phyloP scores from a whole-genome alignment of 2,113 vertebrate genomes.

The Colossoma macropomum region DNA sequence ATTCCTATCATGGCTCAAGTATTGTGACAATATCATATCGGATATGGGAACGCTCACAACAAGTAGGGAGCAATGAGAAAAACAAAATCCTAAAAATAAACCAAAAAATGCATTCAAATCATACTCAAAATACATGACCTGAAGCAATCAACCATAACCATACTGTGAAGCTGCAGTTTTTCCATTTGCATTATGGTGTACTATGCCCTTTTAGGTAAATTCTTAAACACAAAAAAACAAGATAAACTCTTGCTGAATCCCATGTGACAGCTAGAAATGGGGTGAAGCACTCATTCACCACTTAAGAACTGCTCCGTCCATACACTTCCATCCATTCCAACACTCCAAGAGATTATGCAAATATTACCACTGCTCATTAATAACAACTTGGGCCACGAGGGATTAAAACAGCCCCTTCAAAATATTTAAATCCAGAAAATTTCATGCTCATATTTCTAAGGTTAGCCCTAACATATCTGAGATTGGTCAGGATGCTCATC shows the following conservation, averaged over 20 bases:
- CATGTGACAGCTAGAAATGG: neutral
- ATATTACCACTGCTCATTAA: conserved; percentile 31
- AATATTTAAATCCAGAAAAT: neutral
- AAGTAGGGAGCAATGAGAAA: neutral
- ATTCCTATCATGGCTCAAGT: too few relatives aligned
- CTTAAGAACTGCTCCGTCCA: neutral
- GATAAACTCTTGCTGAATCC: neutral
- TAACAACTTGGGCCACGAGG: neutral
- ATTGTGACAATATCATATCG: too few relatives aligned
- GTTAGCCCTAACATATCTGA: neutral
- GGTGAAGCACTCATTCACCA: neutral
- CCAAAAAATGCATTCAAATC: neutral
- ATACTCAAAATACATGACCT: neutral
- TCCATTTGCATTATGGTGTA: neutral
- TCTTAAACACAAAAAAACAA: neutral
- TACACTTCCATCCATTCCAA: neutral
- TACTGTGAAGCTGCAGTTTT: neutral
- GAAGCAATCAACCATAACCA: neutral
- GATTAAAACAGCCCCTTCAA: conserved; percentile 18
- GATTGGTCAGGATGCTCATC: neutral
- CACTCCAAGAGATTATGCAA: conserved; percentile 40
- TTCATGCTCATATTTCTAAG: neutral
- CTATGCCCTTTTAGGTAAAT: neutral
- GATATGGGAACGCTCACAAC: too few relatives aligned
- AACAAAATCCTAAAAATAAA: neutral